Conservation (phyloP, 2,888 invertebrate species). For the Vanessa cardui region DNA sequence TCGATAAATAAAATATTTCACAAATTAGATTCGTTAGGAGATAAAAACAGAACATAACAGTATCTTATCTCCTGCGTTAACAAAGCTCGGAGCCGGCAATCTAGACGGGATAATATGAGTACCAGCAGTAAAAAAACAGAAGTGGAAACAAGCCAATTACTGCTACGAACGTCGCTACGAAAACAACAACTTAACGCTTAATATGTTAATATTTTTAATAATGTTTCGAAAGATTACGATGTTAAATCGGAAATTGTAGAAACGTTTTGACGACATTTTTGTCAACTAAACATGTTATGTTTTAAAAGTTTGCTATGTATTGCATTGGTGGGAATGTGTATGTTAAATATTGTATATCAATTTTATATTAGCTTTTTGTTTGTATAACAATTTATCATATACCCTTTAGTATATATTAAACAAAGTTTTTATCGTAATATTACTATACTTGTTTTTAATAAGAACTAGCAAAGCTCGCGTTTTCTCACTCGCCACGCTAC, state of each 20-base stretch:
- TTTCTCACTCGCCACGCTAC: no score
- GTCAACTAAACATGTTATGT: neutral
- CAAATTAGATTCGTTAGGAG: slow-evolving; percentile 6
- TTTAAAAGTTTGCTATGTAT: neutral
- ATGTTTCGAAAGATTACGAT: neutral
- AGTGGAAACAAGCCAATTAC: slow-evolving; percentile 36
- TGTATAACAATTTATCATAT: no score
- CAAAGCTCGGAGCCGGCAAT: slow-evolving; percentile 27
- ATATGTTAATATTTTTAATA: neutral
- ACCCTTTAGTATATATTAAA: no score
- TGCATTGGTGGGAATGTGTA: no score
- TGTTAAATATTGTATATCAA: no score
- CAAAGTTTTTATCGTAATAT: no score
- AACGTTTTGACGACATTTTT: neutral
- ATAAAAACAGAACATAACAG: slow-evolving; percentile 2
- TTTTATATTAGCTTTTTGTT: no score
- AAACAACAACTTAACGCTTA: neutral
- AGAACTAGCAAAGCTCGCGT: no score
- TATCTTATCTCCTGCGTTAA: slow-evolving; percentile 25
- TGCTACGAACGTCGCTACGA: slow-evolving; percentile 4
- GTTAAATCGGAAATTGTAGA: neutral
- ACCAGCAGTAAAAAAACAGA: slow-evolving; percentile 28
- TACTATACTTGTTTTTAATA: no score
- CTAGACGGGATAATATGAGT: slow-evolving; percentile 34
- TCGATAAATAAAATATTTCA: neutral